Base-by-base conservation (phyloP, 2,113 vertebrate genomes). In the Dermatemys mawii region DNA sequence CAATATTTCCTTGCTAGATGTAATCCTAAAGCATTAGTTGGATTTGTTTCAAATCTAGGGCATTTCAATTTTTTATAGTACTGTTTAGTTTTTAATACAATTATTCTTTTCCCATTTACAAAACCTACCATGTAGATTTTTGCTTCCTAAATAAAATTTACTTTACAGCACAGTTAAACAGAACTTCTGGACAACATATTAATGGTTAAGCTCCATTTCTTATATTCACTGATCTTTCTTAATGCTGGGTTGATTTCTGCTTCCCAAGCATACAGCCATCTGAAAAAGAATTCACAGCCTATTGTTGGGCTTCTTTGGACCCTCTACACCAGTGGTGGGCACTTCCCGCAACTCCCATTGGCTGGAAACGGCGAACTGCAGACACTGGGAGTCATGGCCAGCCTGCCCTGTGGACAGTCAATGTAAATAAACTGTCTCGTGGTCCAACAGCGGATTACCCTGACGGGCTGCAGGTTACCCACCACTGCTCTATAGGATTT, bases 291-390 rank as follows among this genome's bases (percentile, higher is more conserved):
- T 63, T 16, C 60, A 63, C 32, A 17, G 32, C 32, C 16, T n/a
- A 63, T n/a, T 63, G 60, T 4, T 2, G 32, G 32, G 32, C 60
- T 16, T 19, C 60, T 57, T 63, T 63, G 13, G 11, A 35, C 57
- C 29, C 14, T 63, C 6, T 35, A 51, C 21, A 21, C 17, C 51
- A 51, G 17, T 51, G 51, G 51, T 51, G 51, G 51, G 51, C 19
- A 21, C 19, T 6, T 19, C 51, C 51, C 19, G 19, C 51, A 51
- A 51, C 19, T 51, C 51, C 51, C 19, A 51, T 51, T 51, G 51
- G 19, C 6, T 2, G 19, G 19, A 19, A 21, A 51, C 17, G 19
- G 51, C 7, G 6, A 51, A 51, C 19, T 1, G 51, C 7, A 1
- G 19, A 7, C 6, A 51, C 51, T 51, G 51, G 51, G 17, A 51